A percentile compares a stretch with the other conserved stretches of the same genome.
Evolutionary conservation across 2,113 vertebrate species (phyloP).

Genomic region (Periophthalmodon schlosseri): DNA sequence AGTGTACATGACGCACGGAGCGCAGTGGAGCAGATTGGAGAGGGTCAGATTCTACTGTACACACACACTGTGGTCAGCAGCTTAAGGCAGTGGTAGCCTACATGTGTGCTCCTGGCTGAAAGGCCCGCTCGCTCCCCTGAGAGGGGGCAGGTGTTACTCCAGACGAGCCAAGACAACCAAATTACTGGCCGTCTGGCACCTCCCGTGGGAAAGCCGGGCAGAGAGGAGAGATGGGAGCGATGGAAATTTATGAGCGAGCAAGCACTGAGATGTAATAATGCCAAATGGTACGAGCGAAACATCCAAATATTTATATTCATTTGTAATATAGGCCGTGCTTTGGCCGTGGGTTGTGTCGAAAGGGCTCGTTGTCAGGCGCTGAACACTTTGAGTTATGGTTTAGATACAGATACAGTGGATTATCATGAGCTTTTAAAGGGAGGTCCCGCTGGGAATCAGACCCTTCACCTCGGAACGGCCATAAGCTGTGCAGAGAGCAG

Average conservation of each 20-base stretch:
- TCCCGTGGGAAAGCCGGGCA: conserved; percentile 84
- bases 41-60: not conserved
- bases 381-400: conserved; percentile 26
- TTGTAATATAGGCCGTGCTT: conserved; percentile 28
- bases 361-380: conserved; percentile 41
- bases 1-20: conserved; percentile 4
- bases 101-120: conserved; percentile 79
- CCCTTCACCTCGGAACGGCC: conserved; percentile 54
- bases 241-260: conserved; percentile 78
- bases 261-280: conserved; percentile 65
- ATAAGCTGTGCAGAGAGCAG: conserved; percentile 40
- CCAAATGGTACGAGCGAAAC: conserved; percentile 70
- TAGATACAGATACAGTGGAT: conserved; percentile 53
- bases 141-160: conserved; percentile 99
- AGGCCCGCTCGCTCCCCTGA: conserved; percentile 87
- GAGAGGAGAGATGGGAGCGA: conserved; percentile 77
- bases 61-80: conserved; percentile 67
- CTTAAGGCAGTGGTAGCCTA: conserved; percentile 72
- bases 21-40: conserved; percentile 24
- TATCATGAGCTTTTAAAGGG: conserved; percentile 36
- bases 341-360: conserved; percentile 43
- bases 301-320: conserved; percentile 71
- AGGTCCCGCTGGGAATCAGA: conserved; percentile 51
- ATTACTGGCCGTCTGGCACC: conserved; percentile 98
- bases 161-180: conserved; percentile 99